Evolutionary conservation across 2,113 vertebrate species (phyloP).

Genomic region (Aix galericulata): DNA sequence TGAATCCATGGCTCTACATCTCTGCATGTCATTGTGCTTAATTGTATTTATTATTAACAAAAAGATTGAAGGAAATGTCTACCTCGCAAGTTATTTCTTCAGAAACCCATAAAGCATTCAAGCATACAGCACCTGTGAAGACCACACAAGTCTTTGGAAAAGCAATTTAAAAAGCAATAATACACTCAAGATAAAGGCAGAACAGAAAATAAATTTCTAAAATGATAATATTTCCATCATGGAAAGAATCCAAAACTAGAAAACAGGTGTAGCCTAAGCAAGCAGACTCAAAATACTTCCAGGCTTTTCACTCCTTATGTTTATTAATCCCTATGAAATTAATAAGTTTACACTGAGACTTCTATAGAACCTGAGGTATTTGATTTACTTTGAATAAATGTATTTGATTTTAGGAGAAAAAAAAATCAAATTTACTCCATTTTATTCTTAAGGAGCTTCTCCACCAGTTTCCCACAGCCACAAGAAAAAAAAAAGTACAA

Average conservation of each 20-base stretch:
- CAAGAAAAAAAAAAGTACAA: background rate
- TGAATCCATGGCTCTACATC: background rate
- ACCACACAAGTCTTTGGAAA: background rate
- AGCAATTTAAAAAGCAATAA: slow-evolving; percentile 41
- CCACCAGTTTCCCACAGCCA: background rate
- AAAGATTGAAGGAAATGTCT: background rate
- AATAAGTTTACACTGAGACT: background rate
- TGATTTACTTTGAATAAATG: background rate
- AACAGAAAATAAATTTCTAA: slow-evolving; percentile 22
- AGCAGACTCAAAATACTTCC: background rate
- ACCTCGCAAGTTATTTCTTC: background rate
- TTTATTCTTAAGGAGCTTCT: background rate
- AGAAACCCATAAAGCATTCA: background rate
- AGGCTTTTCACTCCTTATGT: background rate
- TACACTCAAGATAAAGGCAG: slow-evolving; percentile 35
- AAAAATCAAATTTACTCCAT: background rate
- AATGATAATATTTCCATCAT: background rate
- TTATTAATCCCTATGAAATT: background rate
- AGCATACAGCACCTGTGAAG: background rate
- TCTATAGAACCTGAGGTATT: background rate
- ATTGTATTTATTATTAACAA: background rate
- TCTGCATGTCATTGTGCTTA: background rate
- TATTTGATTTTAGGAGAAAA: background rate
- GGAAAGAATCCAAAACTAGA: background rate
- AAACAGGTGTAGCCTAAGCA: background rate